phyloP scores from a whole-genome alignment of 1,140 invertebrate genomes.

The Drosophila quadrilineata region DNA sequence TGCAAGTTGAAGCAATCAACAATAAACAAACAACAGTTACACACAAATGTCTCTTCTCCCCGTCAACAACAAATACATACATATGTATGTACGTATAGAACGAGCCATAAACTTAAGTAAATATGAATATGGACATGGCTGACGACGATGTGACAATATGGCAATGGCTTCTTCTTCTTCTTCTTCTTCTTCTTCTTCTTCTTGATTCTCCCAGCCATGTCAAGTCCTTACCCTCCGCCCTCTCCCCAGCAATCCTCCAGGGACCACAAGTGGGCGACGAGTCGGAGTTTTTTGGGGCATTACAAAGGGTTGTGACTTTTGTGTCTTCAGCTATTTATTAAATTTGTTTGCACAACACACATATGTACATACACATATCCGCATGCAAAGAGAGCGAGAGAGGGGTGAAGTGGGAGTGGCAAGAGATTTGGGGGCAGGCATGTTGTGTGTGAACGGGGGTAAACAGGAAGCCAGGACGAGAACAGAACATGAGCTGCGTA shows the following conservation, averaged over 20 bases:
- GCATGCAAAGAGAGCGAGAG: too few relatives aligned
- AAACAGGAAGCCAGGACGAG: slow-evolving; percentile 21
- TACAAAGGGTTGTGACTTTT: slow-evolving; percentile 76
- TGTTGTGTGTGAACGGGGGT: background rate
- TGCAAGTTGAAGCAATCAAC: too few relatives aligned
- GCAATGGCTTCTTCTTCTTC: slow-evolving; percentile 33
- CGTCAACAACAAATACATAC: slow-evolving; percentile 36
- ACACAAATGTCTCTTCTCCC: slow-evolving; percentile 34
- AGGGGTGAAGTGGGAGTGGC: background rate
- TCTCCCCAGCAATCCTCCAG: background rate
- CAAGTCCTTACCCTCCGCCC: background rate
- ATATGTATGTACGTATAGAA: background rate
- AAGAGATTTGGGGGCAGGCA: background rate
- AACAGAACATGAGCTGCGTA: slow-evolving; percentile 74
- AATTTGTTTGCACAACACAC: slow-evolving; percentile 64
- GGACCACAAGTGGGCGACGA: background rate
- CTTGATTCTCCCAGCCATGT: background rate
- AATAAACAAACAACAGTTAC: slow-evolving; percentile 23
- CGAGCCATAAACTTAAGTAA: slow-evolving; percentile 70
- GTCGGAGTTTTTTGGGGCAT: slow-evolving; percentile 2
- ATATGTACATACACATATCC: background rate
- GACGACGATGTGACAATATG: slow-evolving; percentile 2
- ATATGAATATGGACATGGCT: slow-evolving; percentile 61
- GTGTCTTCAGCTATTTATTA: slow-evolving; percentile 77
- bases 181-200: slow-evolving; percentile 9